Percentiles rank a stretch among this genome's conserved stretches.
These are phyloP conservation scores for Drosophila sturtevanti DNA, from an alignment of 1,140 invertebrate species.

Conservation along the genomic window DNA sequence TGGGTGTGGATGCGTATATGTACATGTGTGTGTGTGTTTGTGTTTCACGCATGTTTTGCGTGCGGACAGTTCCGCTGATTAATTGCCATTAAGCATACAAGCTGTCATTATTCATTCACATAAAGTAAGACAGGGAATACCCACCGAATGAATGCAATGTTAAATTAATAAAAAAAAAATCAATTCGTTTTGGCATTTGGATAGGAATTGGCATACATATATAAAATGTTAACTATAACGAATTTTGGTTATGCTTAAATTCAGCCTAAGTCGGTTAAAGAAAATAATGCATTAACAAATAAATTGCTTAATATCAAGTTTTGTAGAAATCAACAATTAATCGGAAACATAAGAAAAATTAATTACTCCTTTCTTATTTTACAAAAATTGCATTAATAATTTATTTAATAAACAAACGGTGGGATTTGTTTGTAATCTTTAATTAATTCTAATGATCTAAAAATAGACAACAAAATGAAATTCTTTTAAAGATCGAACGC, in stretches of 20 bases:
- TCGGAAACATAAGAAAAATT: no score
- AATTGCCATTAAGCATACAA: constrained; percentile 76
- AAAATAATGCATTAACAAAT: no score
- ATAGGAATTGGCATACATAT: background rate
- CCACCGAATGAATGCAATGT: background rate
- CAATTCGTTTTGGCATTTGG: background rate
- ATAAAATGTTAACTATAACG: background rate
- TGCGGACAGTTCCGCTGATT: constrained; percentile 79
- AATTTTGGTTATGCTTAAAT: background rate
- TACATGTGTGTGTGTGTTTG: constrained; percentile 22
- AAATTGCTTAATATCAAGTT: no score
- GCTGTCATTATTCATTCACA: constrained; percentile 65
- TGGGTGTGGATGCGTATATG: constrained; percentile 51
- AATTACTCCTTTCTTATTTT: background rate
- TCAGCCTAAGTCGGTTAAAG: no score
- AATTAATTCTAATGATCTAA: background rate
- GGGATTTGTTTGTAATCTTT: background rate
- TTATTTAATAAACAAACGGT: background rate
- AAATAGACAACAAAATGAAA: background rate
- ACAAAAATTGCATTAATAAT: background rate
- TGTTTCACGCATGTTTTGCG: constrained; percentile 72
- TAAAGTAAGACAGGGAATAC: constrained; percentile 46
- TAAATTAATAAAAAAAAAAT: background rate
- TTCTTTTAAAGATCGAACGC: background rate
- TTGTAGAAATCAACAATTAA: background rate